Evolutionary conservation across 2,113 vertebrate genomes (phyloP), one percentile per base, ranked within the genome.

Genomic region (Oceanites oceanicus): DNA sequence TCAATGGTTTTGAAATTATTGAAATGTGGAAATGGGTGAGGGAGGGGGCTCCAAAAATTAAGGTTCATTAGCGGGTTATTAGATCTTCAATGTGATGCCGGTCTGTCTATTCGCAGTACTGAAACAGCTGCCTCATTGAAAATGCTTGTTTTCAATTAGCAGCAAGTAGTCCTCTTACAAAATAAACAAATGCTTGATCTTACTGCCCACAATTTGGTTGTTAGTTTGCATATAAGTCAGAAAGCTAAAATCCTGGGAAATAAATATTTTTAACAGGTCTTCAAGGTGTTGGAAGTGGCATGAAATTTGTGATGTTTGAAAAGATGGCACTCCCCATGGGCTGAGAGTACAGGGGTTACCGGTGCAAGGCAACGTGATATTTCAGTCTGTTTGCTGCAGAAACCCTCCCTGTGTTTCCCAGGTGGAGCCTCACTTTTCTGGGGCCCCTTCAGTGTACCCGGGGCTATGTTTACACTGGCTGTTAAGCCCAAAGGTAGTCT

Each of bases 91-190:
- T 86, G 86, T 94, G 89, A 78, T 68, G 26, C 70, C 92, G 79
- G 66, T 94, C 61, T 86, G 86, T 91, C 73, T 87, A 26, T 88
- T 92, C 89, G 89, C 74, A 88, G 68, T 76, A 68, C 61, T 78
- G 91, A 90, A 96, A n/a, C 81, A 93, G 94, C 94, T 97, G 92
- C 89, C 42, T 92, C 42, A 68, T 68, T 96, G 92, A 91, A 95
- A 94, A 89, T 83, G 45, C 65, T 95, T 92, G 74, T 88, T 97
- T 97, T 92, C 90, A 72, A 70, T 92, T 87, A 92, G 92, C 92
- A 96, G 89, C 80, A 72, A 94, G 80, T 94, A 83, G 44, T 91
- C 86, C 81, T 96, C 86, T 86, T 79, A 93, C 34, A 70, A 92
- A 96, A 92, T 89, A 96, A 96, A 96, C 86, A 82, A 94, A 86